Percentiles rank a stretch among this genome's conserved stretches.
phyloP scores from a whole-genome alignment of 2,113 vertebrate genomes.

The Carassius auratus region DNA sequence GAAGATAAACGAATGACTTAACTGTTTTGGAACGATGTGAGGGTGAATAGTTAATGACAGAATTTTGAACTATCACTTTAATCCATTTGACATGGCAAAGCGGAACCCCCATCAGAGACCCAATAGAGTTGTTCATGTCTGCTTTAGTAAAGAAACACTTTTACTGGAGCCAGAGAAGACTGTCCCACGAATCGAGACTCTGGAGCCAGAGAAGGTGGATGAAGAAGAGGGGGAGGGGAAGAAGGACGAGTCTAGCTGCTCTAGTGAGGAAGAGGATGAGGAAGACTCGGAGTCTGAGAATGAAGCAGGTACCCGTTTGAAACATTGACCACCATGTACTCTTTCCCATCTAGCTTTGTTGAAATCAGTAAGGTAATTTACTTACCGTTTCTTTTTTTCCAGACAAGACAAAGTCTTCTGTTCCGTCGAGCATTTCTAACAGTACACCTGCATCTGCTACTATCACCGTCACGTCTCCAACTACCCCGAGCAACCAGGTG shows the following conservation, averaged over 20 bases:
- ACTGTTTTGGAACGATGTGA: too few relatives aligned
- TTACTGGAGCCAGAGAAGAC: conserved; percentile 93
- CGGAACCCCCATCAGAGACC: not conserved
- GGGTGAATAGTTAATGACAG: too few relatives aligned
- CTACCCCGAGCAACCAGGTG: conserved; percentile 82
- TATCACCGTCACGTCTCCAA: conserved; percentile 79
- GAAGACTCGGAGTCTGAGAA: conserved; percentile 97
- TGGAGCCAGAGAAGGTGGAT: conserved; percentile 94
- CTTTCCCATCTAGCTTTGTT: not conserved
- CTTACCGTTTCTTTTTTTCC: conserved; percentile 47
- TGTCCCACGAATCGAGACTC: conserved; percentile 87
- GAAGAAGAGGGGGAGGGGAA: conserved; percentile 93
- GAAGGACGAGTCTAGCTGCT: conserved; percentile 98
- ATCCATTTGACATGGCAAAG: not conserved
- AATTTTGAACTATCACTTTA: not conserved
- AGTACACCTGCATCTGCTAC: conserved; percentile 73
- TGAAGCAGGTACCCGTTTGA: conserved; percentile 82
- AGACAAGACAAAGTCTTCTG: conserved; percentile 89
- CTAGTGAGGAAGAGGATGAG: conserved; percentile 97
- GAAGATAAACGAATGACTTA: too few relatives aligned
- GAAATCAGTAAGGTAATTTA: not conserved
- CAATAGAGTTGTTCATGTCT: not conserved
- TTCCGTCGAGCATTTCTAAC: conserved; percentile 80
- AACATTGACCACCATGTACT: not conserved
- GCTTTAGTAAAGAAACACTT: conserved; percentile 88